Evolutionary conservation across 2,888 invertebrate species (phyloP).

Genomic region (Pedicia rivosa): DNA sequence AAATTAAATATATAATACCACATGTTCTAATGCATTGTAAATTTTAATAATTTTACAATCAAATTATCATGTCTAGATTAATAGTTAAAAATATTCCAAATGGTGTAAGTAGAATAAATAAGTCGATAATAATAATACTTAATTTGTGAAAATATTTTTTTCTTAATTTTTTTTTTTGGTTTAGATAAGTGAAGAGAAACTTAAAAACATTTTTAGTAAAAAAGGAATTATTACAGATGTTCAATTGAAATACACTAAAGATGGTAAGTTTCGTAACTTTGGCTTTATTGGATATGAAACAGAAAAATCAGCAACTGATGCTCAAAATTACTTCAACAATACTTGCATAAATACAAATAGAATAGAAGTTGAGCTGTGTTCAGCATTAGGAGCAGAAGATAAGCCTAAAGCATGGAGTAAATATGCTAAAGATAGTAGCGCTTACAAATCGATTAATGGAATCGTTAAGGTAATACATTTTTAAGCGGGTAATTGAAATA

Average conservation of each 20-base stretch:
- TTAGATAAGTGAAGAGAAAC: slow-evolving; percentile 63
- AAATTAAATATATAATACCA: too few species aligned
- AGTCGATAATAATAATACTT: slow-evolving; percentile 2
- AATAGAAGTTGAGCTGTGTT: slow-evolving; percentile 62
- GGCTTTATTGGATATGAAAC: slow-evolving; percentile 83
- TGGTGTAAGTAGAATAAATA: slow-evolving; percentile 40
- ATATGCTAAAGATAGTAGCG: slow-evolving; percentile 63
- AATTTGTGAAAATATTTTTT: slow-evolving; percentile 3
- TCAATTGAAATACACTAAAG: slow-evolving; percentile 78
- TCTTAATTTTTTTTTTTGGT: slow-evolving; percentile 12
- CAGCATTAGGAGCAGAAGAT: slow-evolving; percentile 45
- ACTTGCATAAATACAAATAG: slow-evolving; percentile 70
- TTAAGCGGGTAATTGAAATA: too few species aligned
- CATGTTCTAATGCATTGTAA: too few species aligned
- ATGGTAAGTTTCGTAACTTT: slow-evolving; percentile 86
- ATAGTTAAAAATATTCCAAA: slow-evolving; percentile 85
- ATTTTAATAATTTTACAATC: too few species aligned
- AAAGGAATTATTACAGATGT: slow-evolving; percentile 86
- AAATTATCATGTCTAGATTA: slow-evolving; percentile 68
- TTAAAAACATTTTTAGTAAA: slow-evolving; percentile 57
- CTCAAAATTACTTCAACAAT: slow-evolving; percentile 64
- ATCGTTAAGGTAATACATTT: slow-evolving; percentile 22
- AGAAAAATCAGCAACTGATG: slow-evolving; percentile 61
- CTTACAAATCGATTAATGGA: slow-evolving; percentile 38
- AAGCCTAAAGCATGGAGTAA: slow-evolving; percentile 92